These are phyloP conservation scores for Thereva nobilitata DNA, from an alignment of 2,888 invertebrate species.

Conservation along the genomic window DNA sequence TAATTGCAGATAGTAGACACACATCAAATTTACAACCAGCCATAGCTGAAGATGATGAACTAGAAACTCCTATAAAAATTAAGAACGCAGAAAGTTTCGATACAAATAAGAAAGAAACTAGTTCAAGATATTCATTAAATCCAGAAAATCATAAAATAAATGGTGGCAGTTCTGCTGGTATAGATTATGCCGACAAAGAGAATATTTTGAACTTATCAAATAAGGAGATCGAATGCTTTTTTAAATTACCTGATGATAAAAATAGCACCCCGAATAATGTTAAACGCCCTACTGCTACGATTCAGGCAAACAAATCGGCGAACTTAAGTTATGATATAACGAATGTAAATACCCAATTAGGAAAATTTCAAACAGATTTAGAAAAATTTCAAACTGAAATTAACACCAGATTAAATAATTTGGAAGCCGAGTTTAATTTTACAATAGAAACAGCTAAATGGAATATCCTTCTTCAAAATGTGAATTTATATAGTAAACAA, in stretches of 20 bases:
- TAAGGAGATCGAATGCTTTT: constrained; percentile 40
- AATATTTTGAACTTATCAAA: constrained; percentile 11
- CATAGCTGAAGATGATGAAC: too few relatives aligned
- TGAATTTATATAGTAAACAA: constrained; percentile 50
- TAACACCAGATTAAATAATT: constrained; percentile 47
- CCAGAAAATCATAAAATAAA: too few relatives aligned
- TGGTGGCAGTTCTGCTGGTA: too few relatives aligned
- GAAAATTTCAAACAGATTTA: constrained; percentile 41
- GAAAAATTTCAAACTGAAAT: constrained; percentile 47
- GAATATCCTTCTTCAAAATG: constrained; percentile 48
- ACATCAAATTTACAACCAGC: background rate
- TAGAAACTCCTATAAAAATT: too few relatives aligned
- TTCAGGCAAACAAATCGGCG: background rate
- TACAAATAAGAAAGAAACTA: background rate
- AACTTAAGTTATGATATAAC: constrained; percentile 31
- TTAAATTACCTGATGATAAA: constrained; percentile 47
- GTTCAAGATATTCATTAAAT: background rate
- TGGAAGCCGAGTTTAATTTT: constrained; percentile 52
- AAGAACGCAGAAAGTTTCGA: background rate
- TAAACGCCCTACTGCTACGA: background rate
- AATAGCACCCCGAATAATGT: constrained; percentile 52
- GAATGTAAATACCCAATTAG: constrained; percentile 21
- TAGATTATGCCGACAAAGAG: constrained; percentile 17
- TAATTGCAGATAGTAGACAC: constrained; percentile 4
- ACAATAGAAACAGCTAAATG: constrained; percentile 49